Conservation (phyloP, 2,113 vertebrate species). For the Apeltes quadracus region DNA sequence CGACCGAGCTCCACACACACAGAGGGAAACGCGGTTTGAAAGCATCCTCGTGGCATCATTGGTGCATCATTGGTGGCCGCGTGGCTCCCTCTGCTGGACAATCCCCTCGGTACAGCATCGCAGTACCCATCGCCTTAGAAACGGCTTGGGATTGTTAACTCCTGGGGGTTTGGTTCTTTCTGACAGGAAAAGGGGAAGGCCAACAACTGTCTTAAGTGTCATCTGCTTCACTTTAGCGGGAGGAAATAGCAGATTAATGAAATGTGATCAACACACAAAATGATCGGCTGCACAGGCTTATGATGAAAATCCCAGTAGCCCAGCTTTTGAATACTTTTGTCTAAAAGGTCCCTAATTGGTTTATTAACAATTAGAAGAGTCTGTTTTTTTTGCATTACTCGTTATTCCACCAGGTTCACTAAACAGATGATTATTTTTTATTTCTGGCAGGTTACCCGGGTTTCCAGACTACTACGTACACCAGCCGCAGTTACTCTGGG, state of each 20-base stretch:
- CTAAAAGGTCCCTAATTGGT: not conserved
- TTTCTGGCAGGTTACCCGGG: slow-evolving; percentile 89
- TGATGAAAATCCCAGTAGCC: not conserved
- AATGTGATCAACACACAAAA: not conserved
- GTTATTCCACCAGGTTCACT: not conserved
- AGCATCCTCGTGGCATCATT: slow-evolving; percentile 29
- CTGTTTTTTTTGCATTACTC: not conserved
- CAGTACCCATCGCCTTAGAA: not conserved
- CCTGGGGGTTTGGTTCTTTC: not conserved
- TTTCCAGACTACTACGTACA: slow-evolving; percentile 94
- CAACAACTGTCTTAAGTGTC: too few relatives aligned
- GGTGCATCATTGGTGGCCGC: slow-evolving; percentile 20
- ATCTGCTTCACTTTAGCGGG: not conserved
- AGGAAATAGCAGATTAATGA: not conserved
- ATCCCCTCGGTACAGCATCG: not conserved
- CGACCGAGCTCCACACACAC: slow-evolving; percentile 3
- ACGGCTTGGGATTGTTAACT: not conserved
- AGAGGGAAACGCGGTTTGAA: slow-evolving; percentile 42
- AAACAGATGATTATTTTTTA: not conserved
- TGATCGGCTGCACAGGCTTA: not conserved
- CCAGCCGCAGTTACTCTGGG: slow-evolving; percentile 93
- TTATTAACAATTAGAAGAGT: not conserved
- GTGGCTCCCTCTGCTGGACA: slow-evolving; percentile 67
- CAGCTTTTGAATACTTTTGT: too few relatives aligned
- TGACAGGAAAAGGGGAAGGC: not conserved